Percentiles rank a stretch among this genome's conserved stretches.
phyloP scores from a whole-genome alignment of 2,888 invertebrate species.

The Acanthosoma haemorrhoidale region DNA sequence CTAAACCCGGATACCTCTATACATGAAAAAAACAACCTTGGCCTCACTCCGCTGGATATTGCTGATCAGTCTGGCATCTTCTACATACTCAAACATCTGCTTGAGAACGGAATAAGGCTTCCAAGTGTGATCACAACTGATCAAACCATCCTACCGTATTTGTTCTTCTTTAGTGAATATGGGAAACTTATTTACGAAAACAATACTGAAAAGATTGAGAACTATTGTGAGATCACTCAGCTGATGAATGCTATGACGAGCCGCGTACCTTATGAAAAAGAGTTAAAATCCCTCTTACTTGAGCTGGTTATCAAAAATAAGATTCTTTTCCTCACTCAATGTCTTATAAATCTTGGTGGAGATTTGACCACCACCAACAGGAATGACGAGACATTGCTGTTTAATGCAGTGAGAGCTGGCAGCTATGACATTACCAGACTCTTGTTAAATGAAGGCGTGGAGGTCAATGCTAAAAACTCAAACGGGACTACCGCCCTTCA shows the following conservation, averaged over 20 bases:
- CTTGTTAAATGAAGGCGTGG: neutral
- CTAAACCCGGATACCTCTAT: neutral
- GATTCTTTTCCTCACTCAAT: neutral
- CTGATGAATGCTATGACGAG: neutral
- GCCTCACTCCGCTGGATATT: neutral
- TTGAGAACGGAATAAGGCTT: neutral
- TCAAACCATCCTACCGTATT: neutral
- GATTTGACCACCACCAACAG: neutral
- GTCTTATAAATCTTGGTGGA: neutral
- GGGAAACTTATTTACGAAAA: neutral
- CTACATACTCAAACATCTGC: neutral
- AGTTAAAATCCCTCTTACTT: neutral
- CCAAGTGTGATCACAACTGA: neutral
- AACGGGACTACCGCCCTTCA: neutral
- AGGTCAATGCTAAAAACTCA: neutral
- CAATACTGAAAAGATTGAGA: neutral
- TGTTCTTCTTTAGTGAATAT: neutral
- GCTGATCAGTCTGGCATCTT: neutral
- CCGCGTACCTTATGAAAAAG: neutral
- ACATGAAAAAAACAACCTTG: neutral
- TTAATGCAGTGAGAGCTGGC: neutral
- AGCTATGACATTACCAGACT: neutral
- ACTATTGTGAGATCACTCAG: neutral
- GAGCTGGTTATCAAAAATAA: neutral
- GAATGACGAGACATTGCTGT: neutral